phyloP scores from a whole-genome alignment of 1,140 invertebrate genomes.

The Ceratina japonica region DNA sequence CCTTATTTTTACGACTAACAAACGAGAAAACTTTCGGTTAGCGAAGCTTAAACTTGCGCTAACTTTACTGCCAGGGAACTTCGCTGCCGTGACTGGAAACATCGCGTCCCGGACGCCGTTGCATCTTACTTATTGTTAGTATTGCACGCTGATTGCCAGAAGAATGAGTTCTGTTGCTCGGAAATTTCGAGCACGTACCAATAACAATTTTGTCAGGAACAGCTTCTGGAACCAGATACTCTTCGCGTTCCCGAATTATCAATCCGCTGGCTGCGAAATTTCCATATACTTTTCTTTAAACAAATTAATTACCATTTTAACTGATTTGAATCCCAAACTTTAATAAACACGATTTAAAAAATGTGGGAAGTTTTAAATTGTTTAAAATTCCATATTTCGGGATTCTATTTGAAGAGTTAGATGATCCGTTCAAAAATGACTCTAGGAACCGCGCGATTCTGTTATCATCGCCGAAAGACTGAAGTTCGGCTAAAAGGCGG shows the following conservation, averaged over 20 bases:
- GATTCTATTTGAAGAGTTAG: neutral
- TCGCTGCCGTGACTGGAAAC: constrained; percentile 3
- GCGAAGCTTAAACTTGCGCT: constrained; percentile 27
- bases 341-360: neutral
- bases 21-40: constrained; percentile 35
- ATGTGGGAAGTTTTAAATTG: neutral
- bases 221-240: neutral
- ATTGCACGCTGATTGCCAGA: constrained; percentile 29
- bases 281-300: too few species aligned
- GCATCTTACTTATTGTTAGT: constrained; percentile 17
- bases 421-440: neutral
- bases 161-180: constrained; percentile 5
- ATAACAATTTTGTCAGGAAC: constrained; percentile 15
- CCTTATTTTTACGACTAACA: constrained; percentile 13
- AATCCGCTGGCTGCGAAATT: neutral
- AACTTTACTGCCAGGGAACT: constrained; percentile 27
- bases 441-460: neutral
- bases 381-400: neutral
- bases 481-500: neutral
- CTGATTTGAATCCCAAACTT: too few species aligned
- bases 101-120: neutral
- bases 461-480: neutral
- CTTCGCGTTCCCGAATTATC: neutral
- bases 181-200: constrained; percentile 13
- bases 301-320: neutral